Base-by-base conservation (phyloP, 2,888 invertebrate genomes). In the Zygothrica quintamaculata region DNA sequence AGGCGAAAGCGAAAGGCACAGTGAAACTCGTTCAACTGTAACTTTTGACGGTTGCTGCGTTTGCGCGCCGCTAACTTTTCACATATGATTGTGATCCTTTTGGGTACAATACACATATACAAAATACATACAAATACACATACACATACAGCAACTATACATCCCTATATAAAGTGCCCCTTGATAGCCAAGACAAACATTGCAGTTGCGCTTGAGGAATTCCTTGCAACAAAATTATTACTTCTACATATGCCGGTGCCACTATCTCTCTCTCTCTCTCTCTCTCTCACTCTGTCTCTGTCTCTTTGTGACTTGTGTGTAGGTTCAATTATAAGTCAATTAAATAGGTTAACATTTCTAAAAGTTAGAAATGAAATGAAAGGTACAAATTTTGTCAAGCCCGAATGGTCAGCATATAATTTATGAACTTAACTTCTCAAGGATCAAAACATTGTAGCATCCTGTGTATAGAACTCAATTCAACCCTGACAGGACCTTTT, bases 251-350 rank as follows among this genome's bases (percentile, higher is more conserved):
- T 88, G 87, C 74, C 72, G 61, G 42, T 55, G 61, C 22, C 62
- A 66, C 62, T 65, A 43, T 52, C 66, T 53, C 26, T 26, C 26
- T 18, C 42, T 31, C 13, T 31, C 42, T 44, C 37, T 31, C 40
- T 16, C 26, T 26, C 5, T 15, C 26, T 42, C 34, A 12, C 11
- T 12, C 34, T 34, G n/a, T 9, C 12, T 18, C 31, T 11, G 11
- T 42, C 25, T 46, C 48, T 37, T 31, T 34, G 12, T 42, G n/a
- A 33, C 15, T 36, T 42, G 2, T 64, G 68, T 73, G 59, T 78
- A 75, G 62, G 72, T 58, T 58, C 88, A 88, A 88, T 88, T 88
- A 88, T 88, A 88, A 88, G 88, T 88, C 88, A 88, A 88, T 88
- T 88, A 88, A 88, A 87, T 87, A 87, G 86, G 86, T 87, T 87